Conservation (phyloP, 2,888 invertebrate species). For the Tridacna gigas region DNA sequence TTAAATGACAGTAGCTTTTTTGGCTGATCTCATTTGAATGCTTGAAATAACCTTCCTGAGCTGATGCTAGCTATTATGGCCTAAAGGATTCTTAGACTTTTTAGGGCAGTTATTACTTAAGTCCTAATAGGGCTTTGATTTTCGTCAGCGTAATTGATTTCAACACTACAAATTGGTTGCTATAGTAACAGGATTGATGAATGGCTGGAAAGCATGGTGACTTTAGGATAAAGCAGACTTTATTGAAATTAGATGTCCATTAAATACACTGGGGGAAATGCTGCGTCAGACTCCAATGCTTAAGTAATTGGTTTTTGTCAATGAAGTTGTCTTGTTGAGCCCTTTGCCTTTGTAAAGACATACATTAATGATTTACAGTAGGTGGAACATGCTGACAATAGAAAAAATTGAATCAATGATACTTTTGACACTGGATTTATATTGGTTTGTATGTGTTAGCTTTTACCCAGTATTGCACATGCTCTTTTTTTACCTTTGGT, state of each 20-base stretch:
- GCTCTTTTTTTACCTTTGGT: too few relatives aligned
- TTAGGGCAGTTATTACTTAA: background rate
- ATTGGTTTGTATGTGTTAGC: too few relatives aligned
- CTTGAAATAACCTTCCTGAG: too few relatives aligned
- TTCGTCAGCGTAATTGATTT: constrained; percentile 27
- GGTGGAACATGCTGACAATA: too few relatives aligned
- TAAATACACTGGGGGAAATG: constrained; percentile 2
- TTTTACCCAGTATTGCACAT: too few relatives aligned
- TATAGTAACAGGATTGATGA: constrained; percentile 24
- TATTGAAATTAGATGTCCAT: background rate
- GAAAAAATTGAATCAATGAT: too few relatives aligned
- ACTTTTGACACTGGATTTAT: too few relatives aligned
- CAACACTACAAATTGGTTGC: constrained; percentile 29
- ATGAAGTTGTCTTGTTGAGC: background rate
- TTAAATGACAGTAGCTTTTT: too few relatives aligned
- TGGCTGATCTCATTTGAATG: too few relatives aligned
- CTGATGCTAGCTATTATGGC: too few relatives aligned
- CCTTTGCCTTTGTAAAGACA: background rate
- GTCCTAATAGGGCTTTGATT: too few relatives aligned
- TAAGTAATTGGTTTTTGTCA: background rate
- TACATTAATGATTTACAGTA: too few relatives aligned
- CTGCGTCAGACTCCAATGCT: background rate
- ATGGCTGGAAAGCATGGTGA: constrained; percentile 9
- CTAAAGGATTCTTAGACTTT: background rate
- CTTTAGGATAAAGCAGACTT: background rate